Evolutionary conservation across 2,888 invertebrate species (phyloP), one percentile per base, ranked within the genome.

Genomic region (Stegana nigrithorax): DNA sequence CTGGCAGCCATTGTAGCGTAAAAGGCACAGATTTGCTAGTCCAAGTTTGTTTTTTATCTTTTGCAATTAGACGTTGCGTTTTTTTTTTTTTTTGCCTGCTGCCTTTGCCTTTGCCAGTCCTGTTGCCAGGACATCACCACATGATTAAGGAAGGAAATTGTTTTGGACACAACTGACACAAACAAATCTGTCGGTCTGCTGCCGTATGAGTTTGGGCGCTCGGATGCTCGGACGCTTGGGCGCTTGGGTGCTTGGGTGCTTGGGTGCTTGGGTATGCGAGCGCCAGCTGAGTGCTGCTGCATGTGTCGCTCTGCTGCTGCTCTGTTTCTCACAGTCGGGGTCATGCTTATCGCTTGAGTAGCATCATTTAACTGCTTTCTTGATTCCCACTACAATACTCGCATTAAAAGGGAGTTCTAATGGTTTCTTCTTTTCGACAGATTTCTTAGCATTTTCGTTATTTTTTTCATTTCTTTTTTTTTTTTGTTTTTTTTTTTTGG

Each of bases 91-190:
- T 10, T 1, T 55, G 32, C 32, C 7, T 29, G 10, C 23, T 55
- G 7, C 21, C 32, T 39, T 14, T 39, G 17, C 17, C n/a, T 10
- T 6, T 47, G 47, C 23, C 27, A 51, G 36, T n/a, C 53, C 50
- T 55, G 53, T 55, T 55, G 53, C 36, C 53, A 55, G 53, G 36
- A 17, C 21, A 55, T 32, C 53, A 72, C 75, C 75, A 71, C 73
- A 82, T 79, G 84, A 83, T 83, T 83, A 83, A 80, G 82, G 82
- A 82, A 83, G 81, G 82, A 84, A 83, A 82, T 83, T 80, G 81
- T 84, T 83, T 83, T 75, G 79, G 80, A 81, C 81, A 73, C 66
- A 73, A 67, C 67, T 67, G 67, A 75, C 70, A 78, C 75, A 77
- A 74, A 71, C 71, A 69, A 67, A 53, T 53, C 25, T 36, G 17